Evolutionary conservation across 2,797 vertebrate species (phyloP), one percentile per base, ranked within the genome.

Genomic region (Hybognathus amarus): DNA sequence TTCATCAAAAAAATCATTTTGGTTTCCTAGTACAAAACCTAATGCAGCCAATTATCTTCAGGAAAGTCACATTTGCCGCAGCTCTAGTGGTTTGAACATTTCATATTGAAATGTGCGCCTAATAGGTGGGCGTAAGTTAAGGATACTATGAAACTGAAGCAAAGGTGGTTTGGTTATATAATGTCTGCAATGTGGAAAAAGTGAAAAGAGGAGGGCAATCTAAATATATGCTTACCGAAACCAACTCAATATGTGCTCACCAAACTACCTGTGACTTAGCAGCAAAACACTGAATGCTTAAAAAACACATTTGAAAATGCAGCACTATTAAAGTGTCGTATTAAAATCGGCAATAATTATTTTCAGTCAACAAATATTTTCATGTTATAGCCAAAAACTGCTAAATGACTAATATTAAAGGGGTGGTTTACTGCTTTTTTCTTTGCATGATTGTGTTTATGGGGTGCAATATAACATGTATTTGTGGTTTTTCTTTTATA

Each of bases 31-130:
- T 33, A 79, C 80, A 78, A 59, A 74, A 86, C 56, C 5, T 74
- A 82, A 64, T 40, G 67, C 33, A 77, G 42, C 50, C 22, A 84
- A 70, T 88, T 82, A 67, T 61, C 76, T n/a, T 17, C 8, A 71
- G 76, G 40, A 47, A 71, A 74, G 59, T 45, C 59, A 56, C 63
- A 64, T 70, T 71, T 79, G 76, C 68, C n/a, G 15, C 45, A 79
- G 6, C 64, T 68, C 30, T 22, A 67, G 47, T 69, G 73, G 59
- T 77, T 83, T 56, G 36, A 67, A 59, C 64, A 47, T 7, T 75
- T 20, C 36, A 69, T 45, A 45, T 69, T 68, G 40, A 36, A 67
- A 76, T 67, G 63, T 56, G 36, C n/a, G 13, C 12, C 12, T 47
- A 73, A n/a, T 66, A 79, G 68, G 63, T 61, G 59, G 75, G 54